Conservation (phyloP, 2,888 invertebrate species). For the Caenorhabditis sulstoni region DNA sequence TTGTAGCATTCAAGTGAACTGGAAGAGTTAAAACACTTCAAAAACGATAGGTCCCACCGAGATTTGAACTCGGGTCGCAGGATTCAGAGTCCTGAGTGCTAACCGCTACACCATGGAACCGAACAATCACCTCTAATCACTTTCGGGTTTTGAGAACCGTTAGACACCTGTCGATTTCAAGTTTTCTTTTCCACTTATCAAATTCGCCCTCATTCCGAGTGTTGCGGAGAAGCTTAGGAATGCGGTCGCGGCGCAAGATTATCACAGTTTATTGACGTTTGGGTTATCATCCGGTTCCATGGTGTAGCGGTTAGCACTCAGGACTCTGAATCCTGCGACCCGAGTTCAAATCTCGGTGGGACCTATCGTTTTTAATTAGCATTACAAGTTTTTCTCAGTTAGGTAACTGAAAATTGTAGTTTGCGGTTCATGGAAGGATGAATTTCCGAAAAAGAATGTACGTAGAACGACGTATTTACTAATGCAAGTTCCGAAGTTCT, state of each 20-base stretch:
- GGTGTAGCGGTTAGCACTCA: constrained; percentile 75
- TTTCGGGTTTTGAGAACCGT: no score
- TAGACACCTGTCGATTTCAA: neutral
- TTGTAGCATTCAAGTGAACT: no score
- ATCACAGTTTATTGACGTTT: constrained; percentile 6
- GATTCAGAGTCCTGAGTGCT: constrained; percentile 73
- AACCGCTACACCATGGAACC: constrained; percentile 73
- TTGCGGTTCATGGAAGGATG: no score
- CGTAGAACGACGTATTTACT: no score
- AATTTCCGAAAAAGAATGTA: no score
- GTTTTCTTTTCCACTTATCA: neutral
- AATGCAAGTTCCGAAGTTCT: neutral
- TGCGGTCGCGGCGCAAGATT: neutral
- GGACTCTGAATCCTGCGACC: constrained; percentile 74
- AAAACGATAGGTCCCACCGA: constrained; percentile 70
- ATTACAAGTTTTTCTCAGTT: neutral
- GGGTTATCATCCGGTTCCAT: constrained; percentile 53
- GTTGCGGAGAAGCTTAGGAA: neutral
- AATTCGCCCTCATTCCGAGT: neutral
- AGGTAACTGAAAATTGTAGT: no score
- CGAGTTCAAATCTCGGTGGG: constrained; percentile 74
- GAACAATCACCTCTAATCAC: neutral
- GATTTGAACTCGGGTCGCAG: constrained; percentile 72
- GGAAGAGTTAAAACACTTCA: no score
- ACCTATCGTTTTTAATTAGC: constrained; percentile 58